Conservation (phyloP, 2,113 vertebrate species). For the Pogona vitticeps region DNA sequence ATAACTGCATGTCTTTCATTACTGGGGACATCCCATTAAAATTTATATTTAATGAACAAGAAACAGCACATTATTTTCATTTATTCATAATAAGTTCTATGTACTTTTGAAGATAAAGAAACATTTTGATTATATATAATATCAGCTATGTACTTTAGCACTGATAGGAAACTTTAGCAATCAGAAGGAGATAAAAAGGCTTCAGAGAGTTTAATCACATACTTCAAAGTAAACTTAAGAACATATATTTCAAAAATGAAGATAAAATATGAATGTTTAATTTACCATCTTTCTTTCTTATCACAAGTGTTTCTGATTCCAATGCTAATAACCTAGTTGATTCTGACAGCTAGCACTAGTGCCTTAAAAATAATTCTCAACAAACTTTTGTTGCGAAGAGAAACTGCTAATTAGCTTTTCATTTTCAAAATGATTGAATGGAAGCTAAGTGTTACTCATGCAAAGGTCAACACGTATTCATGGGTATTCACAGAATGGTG, state of each 20-base stretch:
- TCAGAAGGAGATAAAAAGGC: conserved; percentile 73
- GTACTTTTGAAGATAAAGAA: conserved; percentile 75
- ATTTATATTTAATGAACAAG: conserved; percentile 73
- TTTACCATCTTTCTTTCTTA: conserved; percentile 65
- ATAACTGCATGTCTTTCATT: background rate
- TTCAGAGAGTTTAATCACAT: conserved; percentile 68
- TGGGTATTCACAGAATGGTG: background rate
- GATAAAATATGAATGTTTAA: conserved; percentile 76
- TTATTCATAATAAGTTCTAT: conserved; percentile 74
- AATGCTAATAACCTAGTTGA: conserved; percentile 72
- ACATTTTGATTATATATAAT: conserved; percentile 71
- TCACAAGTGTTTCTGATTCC: conserved; percentile 60
- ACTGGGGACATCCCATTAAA: conserved; percentile 47
- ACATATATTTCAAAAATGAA: conserved; percentile 73
- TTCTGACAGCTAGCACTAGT: conserved; percentile 57
- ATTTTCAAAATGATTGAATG: background rate
- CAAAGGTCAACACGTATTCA: background rate
- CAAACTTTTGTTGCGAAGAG: conserved; percentile 45
- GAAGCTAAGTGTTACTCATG: conserved; percentile 17
- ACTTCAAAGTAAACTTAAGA: conserved; percentile 74
- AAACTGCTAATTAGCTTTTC: conserved; percentile 52
- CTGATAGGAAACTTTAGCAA: conserved; percentile 74
- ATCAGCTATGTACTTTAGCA: conserved; percentile 65
- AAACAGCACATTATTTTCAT: conserved; percentile 72
- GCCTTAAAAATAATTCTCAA: conserved; percentile 1